A percentile compares a stretch with the other conserved stretches of the same genome.
Conservation (phyloP, 2,113 vertebrate genomes). For the Paraplagusia blochii region DNA sequence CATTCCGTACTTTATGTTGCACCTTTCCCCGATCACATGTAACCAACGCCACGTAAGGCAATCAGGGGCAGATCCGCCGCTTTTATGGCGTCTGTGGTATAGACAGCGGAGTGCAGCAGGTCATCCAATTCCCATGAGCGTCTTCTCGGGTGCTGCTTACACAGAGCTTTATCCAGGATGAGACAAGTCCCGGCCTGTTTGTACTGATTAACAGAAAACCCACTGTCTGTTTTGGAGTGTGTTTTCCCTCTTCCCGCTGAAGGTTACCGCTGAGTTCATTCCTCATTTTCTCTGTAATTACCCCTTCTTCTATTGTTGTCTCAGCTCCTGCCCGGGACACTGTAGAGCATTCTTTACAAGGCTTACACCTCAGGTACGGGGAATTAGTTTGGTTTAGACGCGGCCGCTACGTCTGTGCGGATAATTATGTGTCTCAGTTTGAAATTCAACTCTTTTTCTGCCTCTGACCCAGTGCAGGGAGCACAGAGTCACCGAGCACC, state of each 20-base stretch:
- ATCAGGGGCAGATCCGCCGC: constrained; percentile 2
- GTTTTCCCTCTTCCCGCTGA: constrained; percentile 5
- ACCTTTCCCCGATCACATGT: constrained; percentile 27
- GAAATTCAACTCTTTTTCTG: constrained; percentile 12
- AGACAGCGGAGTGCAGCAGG: constrained; percentile 20
- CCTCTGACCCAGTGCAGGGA: constrained; percentile 22
- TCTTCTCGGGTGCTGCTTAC: constrained; percentile 47
- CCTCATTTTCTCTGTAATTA: constrained; percentile 46
- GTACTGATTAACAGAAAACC: constrained; percentile 1
- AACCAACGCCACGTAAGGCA: background rate
- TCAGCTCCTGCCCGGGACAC: constrained; percentile 14
- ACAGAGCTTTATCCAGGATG: constrained; percentile 32
- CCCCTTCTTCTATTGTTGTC: constrained; percentile 36
- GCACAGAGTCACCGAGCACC: no score
- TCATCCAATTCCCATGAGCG: constrained; percentile 52
- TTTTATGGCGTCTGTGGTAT: constrained; percentile 2
- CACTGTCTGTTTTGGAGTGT: constrained; percentile 5
- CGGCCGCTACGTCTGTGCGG: constrained; percentile 14
- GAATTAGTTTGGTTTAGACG: constrained; percentile 12
- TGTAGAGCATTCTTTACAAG: constrained; percentile 14
- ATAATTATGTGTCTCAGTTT: constrained; percentile 19
- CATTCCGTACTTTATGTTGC: constrained; percentile 7
- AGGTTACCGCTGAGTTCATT: constrained; percentile 37
- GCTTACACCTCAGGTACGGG: constrained; percentile 25
- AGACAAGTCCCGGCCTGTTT: constrained; percentile 52